A percentile compares a stretch with the other conserved stretches of the same genome.
phyloP scores from a whole-genome alignment of 2,888 invertebrate species.

The Andrena bucephala region DNA sequence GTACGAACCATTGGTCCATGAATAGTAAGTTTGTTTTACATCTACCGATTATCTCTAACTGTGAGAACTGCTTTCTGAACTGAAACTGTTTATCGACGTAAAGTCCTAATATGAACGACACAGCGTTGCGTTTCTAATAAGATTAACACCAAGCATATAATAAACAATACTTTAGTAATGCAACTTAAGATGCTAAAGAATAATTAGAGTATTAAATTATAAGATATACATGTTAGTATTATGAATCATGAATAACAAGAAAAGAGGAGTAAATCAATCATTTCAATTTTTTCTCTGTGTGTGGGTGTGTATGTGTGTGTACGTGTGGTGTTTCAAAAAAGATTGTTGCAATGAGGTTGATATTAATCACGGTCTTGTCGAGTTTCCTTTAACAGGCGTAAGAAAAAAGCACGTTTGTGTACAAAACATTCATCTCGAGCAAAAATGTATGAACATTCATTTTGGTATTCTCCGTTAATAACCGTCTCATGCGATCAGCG shows the following conservation, averaged over 20 bases:
- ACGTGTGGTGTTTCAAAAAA: conserved; percentile 7
- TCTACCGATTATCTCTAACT: conserved; percentile 58
- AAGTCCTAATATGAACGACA: conserved; percentile 54
- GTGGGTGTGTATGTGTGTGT: background rate
- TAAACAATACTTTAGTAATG: conserved; percentile 71
- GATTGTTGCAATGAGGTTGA: conserved; percentile 19
- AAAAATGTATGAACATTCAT: conserved; percentile 62
- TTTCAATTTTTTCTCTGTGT: conserved; percentile 41
- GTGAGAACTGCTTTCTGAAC: conserved; percentile 50
- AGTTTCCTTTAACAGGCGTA: background rate
- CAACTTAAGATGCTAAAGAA: conserved; percentile 76
- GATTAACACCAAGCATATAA: conserved; percentile 67
- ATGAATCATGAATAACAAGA: conserved; percentile 75
- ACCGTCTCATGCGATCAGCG: conserved; percentile 43
- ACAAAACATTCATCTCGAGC: conserved; percentile 54
- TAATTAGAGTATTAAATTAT: conserved; percentile 80
- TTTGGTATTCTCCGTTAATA: conserved; percentile 29
- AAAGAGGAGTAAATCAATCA: conserved; percentile 64
- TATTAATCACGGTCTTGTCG: conserved; percentile 25
- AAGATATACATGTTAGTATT: conserved; percentile 78
- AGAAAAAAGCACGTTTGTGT: conserved; percentile 23
- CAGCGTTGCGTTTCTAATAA: conserved; percentile 53
- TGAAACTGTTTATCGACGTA: conserved; percentile 57
- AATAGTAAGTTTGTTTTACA: conserved; percentile 58
- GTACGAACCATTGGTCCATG: conserved; percentile 72